A percentile compares a stretch with the other conserved stretches of the same genome.
Conservation (phyloP, 2,797 vertebrate genomes). For the Onychomys torridus region DNA sequence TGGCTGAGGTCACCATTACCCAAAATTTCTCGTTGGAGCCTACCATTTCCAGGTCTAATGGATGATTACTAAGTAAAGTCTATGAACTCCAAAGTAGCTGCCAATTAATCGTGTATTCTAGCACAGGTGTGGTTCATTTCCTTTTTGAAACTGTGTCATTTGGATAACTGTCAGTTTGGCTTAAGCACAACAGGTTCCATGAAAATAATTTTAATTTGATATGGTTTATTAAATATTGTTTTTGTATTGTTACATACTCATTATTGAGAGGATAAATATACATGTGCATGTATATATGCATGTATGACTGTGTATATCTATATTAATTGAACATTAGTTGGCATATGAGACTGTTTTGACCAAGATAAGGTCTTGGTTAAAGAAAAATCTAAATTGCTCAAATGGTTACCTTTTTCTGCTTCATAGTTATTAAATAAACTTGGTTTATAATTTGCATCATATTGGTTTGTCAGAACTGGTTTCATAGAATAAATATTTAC, state of each 20-base stretch:
- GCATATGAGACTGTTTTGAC: neutral
- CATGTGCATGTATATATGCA: neutral
- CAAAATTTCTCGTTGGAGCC: conserved; percentile 24
- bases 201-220: neutral
- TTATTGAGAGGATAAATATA: neutral
- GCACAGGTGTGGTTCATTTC: neutral
- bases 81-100: neutral
- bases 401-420: conserved; percentile 43
- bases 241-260: neutral
- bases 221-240: neutral
- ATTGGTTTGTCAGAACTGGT: conserved; percentile 52
- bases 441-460: conserved; percentile 60
- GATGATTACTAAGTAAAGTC: conserved; percentile 52
- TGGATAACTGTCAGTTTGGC: neutral
- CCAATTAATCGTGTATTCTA: neutral
- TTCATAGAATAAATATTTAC: conserved; percentile 70
- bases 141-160: neutral
- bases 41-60: conserved; percentile 34
- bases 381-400: conserved; percentile 46
- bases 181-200: neutral
- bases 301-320: neutral
- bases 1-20: neutral
- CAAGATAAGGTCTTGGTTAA: neutral
- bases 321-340: conserved; percentile 38
- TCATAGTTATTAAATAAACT: conserved; percentile 46